These are phyloP conservation scores for Caranx melampygus DNA, from an alignment of 2,113 vertebrate species.

Conservation along the genomic window DNA sequence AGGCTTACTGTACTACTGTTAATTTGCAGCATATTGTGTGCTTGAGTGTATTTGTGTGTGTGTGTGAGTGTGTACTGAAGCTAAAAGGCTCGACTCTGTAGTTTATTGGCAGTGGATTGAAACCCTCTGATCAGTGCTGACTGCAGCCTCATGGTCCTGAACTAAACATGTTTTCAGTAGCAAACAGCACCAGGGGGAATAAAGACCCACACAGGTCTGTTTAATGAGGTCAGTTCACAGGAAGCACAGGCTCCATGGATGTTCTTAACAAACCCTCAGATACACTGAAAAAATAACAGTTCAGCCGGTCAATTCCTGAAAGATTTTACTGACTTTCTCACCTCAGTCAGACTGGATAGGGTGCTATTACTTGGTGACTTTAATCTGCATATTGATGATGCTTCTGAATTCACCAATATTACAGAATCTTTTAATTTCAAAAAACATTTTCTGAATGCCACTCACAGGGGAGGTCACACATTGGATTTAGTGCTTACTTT, in stretches of 20 bases:
- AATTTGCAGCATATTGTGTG: background rate
- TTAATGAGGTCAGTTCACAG: slow-evolving; percentile 13
- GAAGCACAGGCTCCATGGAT: no score
- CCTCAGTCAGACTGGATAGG: no score
- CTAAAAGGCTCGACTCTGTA: slow-evolving; percentile 2
- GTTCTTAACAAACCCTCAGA: background rate
- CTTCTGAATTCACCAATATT: no score
- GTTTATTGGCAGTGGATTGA: background rate
- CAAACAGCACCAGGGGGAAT: slow-evolving; percentile 4
- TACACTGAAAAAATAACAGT: no score
- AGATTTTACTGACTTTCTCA: no score
- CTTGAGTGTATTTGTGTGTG: background rate
- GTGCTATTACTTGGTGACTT: no score
- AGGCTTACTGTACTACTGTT: background rate
- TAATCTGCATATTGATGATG: no score
- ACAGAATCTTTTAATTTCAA: no score
- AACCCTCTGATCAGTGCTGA: slow-evolving; percentile 40
- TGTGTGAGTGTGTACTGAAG: background rate
- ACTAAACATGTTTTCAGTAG: slow-evolving; percentile 21
- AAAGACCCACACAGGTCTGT: slow-evolving; percentile 3
- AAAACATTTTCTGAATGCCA: no score
- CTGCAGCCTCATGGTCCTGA: slow-evolving; percentile 1
- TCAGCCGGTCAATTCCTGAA: no score
- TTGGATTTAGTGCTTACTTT: no score
- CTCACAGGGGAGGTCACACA: no score